Percentiles rank a stretch among this genome's conserved stretches.
Conservation (phyloP, 2,797 vertebrate genomes). For the Semaprochilodus insignis region DNA sequence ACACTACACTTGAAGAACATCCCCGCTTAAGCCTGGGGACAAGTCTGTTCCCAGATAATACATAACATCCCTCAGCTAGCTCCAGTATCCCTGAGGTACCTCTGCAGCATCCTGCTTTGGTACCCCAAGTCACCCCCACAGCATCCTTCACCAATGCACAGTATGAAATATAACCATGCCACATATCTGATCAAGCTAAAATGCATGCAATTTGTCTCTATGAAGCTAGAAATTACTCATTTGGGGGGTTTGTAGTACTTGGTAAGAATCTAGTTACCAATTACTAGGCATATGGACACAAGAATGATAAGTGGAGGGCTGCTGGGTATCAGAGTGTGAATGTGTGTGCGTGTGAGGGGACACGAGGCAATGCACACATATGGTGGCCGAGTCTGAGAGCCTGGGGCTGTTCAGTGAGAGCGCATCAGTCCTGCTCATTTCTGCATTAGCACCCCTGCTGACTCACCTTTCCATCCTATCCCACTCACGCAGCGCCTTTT, state of each 20-base stretch:
- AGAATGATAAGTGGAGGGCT: constrained; percentile 1
- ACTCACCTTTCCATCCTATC: constrained; percentile 73
- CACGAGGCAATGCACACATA: constrained; percentile 32
- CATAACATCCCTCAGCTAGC: constrained; percentile 25
- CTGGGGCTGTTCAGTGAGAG: constrained; percentile 68
- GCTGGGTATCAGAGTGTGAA: constrained; percentile 24
- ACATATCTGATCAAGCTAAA: not conserved
- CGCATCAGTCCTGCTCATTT: constrained; percentile 73
- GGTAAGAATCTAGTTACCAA: constrained; percentile 10
- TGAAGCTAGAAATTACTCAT: not conserved
- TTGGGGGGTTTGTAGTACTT: not conserved
- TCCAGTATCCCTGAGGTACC: constrained; percentile 9
- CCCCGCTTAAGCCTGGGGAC: constrained; percentile 59
- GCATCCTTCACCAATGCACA: not conserved
- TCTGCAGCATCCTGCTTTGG: constrained; percentile 10
- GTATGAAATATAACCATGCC: not conserved
- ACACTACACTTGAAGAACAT: constrained; percentile 53
- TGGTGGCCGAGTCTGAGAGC: constrained; percentile 55
- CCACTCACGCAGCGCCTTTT: constrained; percentile 53
- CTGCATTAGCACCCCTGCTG: constrained; percentile 69
- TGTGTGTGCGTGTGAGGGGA: constrained; percentile 23
- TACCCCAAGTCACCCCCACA: not conserved
- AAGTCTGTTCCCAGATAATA: constrained; percentile 64
- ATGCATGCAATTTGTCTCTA: not conserved
- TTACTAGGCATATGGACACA: constrained; percentile 1